These are phyloP conservation scores for Brotula barbata DNA, from an alignment of 2,797 vertebrate species.

Conservation along the genomic window DNA sequence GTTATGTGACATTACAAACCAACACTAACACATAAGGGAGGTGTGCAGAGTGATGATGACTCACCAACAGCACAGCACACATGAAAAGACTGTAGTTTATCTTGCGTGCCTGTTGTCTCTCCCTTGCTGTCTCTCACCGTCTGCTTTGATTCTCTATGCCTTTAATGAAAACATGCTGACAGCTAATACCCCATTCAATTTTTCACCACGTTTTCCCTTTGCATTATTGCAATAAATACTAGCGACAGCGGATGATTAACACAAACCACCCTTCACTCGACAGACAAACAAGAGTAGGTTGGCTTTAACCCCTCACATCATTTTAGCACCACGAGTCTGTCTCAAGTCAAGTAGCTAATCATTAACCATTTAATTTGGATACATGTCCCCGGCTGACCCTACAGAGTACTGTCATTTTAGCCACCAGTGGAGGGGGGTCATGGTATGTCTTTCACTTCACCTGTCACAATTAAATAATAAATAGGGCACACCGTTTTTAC, in stretches of 20 bases:
- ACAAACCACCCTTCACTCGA: slow-evolving; percentile 21
- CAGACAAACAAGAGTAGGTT: slow-evolving; percentile 50
- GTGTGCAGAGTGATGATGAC: slow-evolving; percentile 54
- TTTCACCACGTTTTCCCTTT: slow-evolving; percentile 57
- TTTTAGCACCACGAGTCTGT: slow-evolving; percentile 47
- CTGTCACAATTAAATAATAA: slow-evolving; percentile 24
- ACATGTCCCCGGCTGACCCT: slow-evolving; percentile 61
- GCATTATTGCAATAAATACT: slow-evolving; percentile 61
- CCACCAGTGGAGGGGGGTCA: slow-evolving; percentile 29
- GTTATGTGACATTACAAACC: slow-evolving; percentile 45
- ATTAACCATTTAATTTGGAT: slow-evolving; percentile 69
- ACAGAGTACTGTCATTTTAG: slow-evolving; percentile 45
- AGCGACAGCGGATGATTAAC: slow-evolving; percentile 62
- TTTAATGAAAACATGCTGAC: slow-evolving; percentile 76
- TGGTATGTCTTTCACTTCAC: slow-evolving; percentile 36
- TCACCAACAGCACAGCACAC: slow-evolving; percentile 56
- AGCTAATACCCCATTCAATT: slow-evolving; percentile 68
- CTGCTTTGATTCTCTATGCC: slow-evolving; percentile 67
- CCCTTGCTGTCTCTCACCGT: slow-evolving; percentile 55
- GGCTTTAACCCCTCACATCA: slow-evolving; percentile 52
- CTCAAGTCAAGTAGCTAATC: slow-evolving; percentile 64
- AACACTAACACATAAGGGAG: slow-evolving; percentile 30
- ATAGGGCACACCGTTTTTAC: slow-evolving; percentile 2
- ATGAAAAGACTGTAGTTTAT: slow-evolving; percentile 56
- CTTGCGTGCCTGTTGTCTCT: slow-evolving; percentile 61